Evolutionary conservation across 2,797 vertebrate species (phyloP).

Genomic region (Enteromius thamalakanensis): DNA sequence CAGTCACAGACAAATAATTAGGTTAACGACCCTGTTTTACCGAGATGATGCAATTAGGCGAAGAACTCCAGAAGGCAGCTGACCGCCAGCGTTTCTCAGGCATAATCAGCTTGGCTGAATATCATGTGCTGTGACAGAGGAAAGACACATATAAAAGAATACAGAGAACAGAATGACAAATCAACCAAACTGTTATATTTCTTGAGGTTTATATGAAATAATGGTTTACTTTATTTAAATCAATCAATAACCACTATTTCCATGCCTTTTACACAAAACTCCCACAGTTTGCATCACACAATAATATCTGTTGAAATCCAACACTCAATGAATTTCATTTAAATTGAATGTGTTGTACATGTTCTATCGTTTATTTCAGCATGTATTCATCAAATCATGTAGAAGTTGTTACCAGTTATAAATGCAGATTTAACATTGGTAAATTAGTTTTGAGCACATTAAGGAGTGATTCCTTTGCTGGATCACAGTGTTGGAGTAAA

Average conservation of each 20-base stretch:
- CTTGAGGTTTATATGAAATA: background rate
- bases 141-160: background rate
- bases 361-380: background rate
- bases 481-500: background rate
- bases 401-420: background rate
- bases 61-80: constrained; percentile 43
- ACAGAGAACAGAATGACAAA: background rate
- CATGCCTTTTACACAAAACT: background rate
- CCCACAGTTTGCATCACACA: background rate
- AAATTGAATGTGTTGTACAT: background rate
- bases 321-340: background rate
- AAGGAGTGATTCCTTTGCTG: background rate
- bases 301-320: background rate
- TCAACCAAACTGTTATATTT: background rate
- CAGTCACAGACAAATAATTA: constrained; percentile 48
- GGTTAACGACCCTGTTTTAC: constrained; percentile 46
- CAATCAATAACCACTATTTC: background rate
- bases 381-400: background rate
- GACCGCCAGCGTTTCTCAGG: constrained; percentile 37
- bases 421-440: background rate
- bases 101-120: constrained; percentile 38
- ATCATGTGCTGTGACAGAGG: constrained; percentile 15
- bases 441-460: too few relatives aligned
- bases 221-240: background rate
- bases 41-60: constrained; percentile 55